Evolutionary conservation across 2,113 vertebrate genomes (phyloP).

Genomic region (Silurus meridionalis): DNA sequence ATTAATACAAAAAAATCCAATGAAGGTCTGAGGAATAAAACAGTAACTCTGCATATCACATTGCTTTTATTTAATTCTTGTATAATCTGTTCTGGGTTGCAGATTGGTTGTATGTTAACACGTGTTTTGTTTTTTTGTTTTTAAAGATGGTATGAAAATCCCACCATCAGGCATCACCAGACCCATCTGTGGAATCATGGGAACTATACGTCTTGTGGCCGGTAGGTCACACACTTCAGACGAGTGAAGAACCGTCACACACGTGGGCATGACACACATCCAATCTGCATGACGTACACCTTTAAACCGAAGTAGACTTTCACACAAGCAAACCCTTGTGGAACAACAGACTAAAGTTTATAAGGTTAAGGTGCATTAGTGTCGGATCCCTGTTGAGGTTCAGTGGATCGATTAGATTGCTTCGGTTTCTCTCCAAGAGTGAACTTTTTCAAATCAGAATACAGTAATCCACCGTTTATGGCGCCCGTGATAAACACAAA

Average conservation of each 20-base stretch:
- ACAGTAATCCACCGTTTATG: no score
- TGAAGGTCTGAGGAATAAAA: not conserved
- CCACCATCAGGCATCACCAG: conserved; percentile 90
- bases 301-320: not conserved
- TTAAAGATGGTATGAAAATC: conserved; percentile 86
- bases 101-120: not conserved
- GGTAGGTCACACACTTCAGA: conserved; percentile 71
- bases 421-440: no score
- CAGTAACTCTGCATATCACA: not conserved
- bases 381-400: no score
- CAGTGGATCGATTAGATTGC: no score
- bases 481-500: no score
- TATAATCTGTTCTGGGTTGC: not conserved
- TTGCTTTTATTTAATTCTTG: not conserved
- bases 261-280: not conserved
- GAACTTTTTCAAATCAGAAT: no score
- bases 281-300: not conserved
- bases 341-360: no score
- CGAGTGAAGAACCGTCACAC: not conserved
- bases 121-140: conserved; percentile 48
- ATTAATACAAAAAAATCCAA: not conserved
- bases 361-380: no score
- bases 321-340: not conserved
- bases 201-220: conserved; percentile 92
- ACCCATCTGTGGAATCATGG: conserved; percentile 91